Percentiles rank a stretch among this genome's conserved stretches.
Evolutionary conservation across 1,140 invertebrate genomes (phyloP).

Genomic region (Bombus difficillimus): DNA sequence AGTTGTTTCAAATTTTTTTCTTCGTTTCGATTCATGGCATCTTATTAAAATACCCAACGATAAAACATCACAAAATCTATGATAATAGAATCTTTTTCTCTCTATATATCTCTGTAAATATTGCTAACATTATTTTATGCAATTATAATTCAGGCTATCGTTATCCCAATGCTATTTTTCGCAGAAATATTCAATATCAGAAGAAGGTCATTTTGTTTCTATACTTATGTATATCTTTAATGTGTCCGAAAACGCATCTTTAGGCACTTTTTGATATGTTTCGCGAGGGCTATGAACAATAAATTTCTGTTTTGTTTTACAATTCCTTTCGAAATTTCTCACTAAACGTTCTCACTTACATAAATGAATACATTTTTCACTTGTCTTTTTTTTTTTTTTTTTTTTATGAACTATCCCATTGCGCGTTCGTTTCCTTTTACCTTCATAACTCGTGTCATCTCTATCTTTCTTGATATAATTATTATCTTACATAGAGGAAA

Average conservation of each 20-base stretch:
- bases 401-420: background rate
- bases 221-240: background rate
- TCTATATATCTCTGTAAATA: background rate
- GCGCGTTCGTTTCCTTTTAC: background rate
- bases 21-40: background rate
- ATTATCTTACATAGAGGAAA: slow-evolving; percentile 68
- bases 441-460: background rate
- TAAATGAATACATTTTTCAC: background rate
- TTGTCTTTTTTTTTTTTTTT: background rate
- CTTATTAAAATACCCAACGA: background rate
- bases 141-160: background rate
- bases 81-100: background rate
- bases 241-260: background rate
- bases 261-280: slow-evolving; percentile 66
- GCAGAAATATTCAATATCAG: slow-evolving; percentile 24
- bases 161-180: background rate
- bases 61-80: background rate
- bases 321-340: background rate
- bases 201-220: slow-evolving; percentile 18
- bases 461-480: slow-evolving; percentile 18
- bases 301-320: background rate
- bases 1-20: background rate
- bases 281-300: background rate
- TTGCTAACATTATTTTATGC: background rate
- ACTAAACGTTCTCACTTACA: background rate